Conservation (phyloP, 2,888 invertebrate species). For the Ennomos quercinarius region DNA sequence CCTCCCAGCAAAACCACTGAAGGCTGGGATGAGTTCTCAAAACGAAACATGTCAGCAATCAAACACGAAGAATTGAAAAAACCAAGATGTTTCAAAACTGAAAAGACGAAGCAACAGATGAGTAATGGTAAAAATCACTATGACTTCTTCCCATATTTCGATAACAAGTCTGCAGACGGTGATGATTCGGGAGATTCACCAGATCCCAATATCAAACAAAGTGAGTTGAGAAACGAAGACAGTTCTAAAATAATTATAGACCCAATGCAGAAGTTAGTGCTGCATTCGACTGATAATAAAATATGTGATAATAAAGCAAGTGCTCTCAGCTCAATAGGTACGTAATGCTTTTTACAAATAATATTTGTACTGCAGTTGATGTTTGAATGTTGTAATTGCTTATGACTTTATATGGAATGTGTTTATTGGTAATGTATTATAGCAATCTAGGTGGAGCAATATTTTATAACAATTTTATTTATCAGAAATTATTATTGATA, state of each 20-base stretch:
- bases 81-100: constrained; percentile 59
- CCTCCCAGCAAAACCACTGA: constrained; percentile 66
- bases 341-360: constrained; percentile 65
- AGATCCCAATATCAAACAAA: constrained; percentile 30
- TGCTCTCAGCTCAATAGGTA: constrained; percentile 81
- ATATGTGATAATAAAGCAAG: constrained; percentile 83
- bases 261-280: constrained; percentile 82
- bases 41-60: constrained; percentile 71
- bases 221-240: constrained; percentile 58
- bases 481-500: constrained; percentile 13
- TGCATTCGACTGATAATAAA: constrained; percentile 84
- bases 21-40: constrained; percentile 77
- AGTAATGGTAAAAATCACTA: constrained; percentile 76
- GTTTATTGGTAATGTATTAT: constrained; percentile 42
- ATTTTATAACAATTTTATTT: constrained; percentile 44
- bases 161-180: constrained; percentile 68
- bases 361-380: constrained; percentile 63
- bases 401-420: constrained; percentile 49
- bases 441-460: constrained; percentile 49
- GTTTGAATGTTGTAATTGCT: constrained; percentile 61
- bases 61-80: constrained; percentile 67
- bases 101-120: constrained; percentile 58
- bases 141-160: constrained; percentile 79
- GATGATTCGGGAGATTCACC: constrained; percentile 35
- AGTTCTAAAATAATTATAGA: constrained; percentile 81